Percentiles rank a stretch among this genome's conserved stretches.
These are phyloP conservation scores for Delphinapterus leucas DNA, from an alignment of 2,113 vertebrate species.

Conservation along the genomic window DNA sequence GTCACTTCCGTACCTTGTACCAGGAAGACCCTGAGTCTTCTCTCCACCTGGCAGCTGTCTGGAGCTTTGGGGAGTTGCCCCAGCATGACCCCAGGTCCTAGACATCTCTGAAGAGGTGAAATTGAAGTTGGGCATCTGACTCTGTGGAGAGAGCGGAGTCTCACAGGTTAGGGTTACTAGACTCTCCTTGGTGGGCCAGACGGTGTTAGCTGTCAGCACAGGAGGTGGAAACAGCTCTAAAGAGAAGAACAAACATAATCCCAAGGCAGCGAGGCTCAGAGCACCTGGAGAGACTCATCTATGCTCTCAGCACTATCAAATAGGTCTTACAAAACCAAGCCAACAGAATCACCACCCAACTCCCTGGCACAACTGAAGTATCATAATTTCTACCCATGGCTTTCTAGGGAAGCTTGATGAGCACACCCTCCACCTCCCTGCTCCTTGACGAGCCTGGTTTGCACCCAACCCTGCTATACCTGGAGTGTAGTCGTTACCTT, in stretches of 20 bases:
- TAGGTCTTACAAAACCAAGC: background rate
- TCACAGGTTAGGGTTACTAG: constrained; percentile 11
- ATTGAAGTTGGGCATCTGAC: background rate
- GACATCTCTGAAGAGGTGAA: background rate
- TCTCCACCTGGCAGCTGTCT: background rate
- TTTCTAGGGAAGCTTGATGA: background rate
- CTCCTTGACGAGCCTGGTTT: background rate
- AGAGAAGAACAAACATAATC: background rate
- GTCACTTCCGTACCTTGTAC: background rate
- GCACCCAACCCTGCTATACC: too few species aligned
- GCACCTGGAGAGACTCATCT: background rate
- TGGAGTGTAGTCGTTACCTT: background rate
- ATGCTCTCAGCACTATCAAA: background rate
- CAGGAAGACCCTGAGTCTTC: background rate
- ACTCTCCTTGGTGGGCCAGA: background rate
- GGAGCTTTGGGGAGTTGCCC: background rate
- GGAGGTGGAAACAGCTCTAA: background rate
- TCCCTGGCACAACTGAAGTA: background rate
- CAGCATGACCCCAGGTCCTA: background rate
- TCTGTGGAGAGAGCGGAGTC: background rate
- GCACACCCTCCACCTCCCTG: too few species aligned
- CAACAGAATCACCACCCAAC: background rate
- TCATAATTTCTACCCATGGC: too few species aligned
- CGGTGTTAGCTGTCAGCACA: background rate
- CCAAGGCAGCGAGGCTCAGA: background rate